These are phyloP conservation scores for Dryococelus australis DNA, from an alignment of 2,888 invertebrate species.

Conservation along the genomic window DNA sequence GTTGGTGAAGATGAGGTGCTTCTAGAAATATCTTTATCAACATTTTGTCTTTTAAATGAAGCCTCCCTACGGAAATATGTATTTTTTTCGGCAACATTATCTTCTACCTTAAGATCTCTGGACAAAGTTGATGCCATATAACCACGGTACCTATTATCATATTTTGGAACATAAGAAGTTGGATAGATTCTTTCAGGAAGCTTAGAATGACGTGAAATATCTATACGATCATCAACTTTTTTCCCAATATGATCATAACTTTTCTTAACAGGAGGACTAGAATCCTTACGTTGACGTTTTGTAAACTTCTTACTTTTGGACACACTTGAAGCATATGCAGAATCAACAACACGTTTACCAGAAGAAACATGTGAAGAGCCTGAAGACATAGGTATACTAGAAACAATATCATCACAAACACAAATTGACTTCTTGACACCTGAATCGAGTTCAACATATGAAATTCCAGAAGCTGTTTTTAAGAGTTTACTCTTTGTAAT, in stretches of 20 bases:
- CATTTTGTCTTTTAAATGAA: constrained; percentile 38
- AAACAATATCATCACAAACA: constrained; percentile 45
- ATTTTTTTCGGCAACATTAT: constrained; percentile 39
- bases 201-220: constrained; percentile 17
- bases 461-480: constrained; percentile 41
- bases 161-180: constrained; percentile 1
- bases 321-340: not conserved
- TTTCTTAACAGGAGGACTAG: not conserved
- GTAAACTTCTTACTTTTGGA: not conserved
- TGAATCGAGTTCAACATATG: constrained; percentile 42
- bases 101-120: constrained; percentile 63
- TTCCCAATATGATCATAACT: constrained; percentile 30
- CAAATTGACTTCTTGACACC: constrained; percentile 40
- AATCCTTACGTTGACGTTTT: not conserved
- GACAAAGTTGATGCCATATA: constrained; percentile 70
- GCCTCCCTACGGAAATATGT: constrained; percentile 40
- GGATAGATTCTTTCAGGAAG: constrained; percentile 12
- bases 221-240: constrained; percentile 36
- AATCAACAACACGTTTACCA: constrained; percentile 29
- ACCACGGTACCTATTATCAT: constrained; percentile 52
- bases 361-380: not conserved
- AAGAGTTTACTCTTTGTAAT: constrained; percentile 36
- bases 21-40: constrained; percentile 31
- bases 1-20: constrained; percentile 33
- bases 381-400: constrained; percentile 31